These are phyloP conservation scores for Lasioglossum baleicum DNA, from an alignment of 1,140 invertebrate species.

Conservation along the genomic window DNA sequence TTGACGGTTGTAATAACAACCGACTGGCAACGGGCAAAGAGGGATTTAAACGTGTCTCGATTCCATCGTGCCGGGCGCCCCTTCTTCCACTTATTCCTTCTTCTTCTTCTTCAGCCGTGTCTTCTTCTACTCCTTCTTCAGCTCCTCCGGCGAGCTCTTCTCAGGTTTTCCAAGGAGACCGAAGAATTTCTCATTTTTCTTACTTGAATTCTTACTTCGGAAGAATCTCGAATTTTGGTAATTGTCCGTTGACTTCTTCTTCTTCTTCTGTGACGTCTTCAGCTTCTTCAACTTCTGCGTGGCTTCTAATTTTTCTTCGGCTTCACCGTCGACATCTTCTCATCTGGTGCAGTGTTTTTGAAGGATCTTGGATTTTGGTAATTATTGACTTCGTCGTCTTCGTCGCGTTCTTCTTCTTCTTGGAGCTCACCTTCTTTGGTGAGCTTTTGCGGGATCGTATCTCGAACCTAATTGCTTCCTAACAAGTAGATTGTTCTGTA, in stretches of 20 bases:
- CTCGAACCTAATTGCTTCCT: too few relatives aligned
- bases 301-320: neutral
- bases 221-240: neutral
- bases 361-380: neutral
- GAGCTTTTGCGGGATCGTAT: too few relatives aligned
- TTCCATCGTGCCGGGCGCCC: neutral
- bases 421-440: too few relatives aligned
- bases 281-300: too few relatives aligned
- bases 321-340: too few relatives aligned
- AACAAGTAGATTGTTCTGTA: too few relatives aligned
- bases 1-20: conserved; percentile 65
- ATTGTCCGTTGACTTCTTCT: neutral
- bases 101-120: neutral
- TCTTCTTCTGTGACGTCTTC: too few relatives aligned
- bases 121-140: neutral
- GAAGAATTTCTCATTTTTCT: neutral
- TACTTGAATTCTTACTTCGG: neutral
- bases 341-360: neutral
- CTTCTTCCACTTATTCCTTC: conserved; percentile 17
- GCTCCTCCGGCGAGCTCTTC: neutral
- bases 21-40: conserved; percentile 35
- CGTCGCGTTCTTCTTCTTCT: too few relatives aligned
- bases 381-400: neutral
- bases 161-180: conserved; percentile 13
- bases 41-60: conserved; percentile 44